Conservation (phyloP, 1,140 invertebrate species). For the Meloidogyne floridensis region DNA sequence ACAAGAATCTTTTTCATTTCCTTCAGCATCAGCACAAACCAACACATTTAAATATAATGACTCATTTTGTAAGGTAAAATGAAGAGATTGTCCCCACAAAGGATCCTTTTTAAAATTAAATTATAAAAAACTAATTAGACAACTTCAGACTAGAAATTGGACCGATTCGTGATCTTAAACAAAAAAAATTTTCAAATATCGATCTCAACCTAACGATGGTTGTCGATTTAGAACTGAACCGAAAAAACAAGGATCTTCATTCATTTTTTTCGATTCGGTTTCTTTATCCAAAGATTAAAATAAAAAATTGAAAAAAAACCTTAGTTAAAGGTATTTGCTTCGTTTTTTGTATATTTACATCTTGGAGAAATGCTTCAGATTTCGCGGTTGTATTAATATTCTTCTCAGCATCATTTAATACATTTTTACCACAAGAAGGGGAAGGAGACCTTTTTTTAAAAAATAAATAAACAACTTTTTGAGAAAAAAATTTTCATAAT, state of each 20-base stretch:
- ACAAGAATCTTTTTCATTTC: conserved; percentile 43
- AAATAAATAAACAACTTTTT: not conserved
- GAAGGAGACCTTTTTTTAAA: conserved; percentile 19
- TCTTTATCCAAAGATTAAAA: not conserved
- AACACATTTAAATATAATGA: conserved; percentile 54
- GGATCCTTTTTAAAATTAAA: conserved; percentile 45
- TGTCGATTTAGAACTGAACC: no score
- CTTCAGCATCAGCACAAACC: conserved; percentile 40
- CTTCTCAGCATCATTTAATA: not conserved
- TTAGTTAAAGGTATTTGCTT: conserved; percentile 34
- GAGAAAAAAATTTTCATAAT: not conserved
- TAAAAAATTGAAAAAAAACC: conserved; percentile 15
- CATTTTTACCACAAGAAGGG: conserved; percentile 7
- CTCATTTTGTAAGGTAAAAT: conserved; percentile 56
- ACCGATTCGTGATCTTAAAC: no score
- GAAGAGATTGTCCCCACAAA: conserved; percentile 61
- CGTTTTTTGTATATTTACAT: conserved; percentile 13
- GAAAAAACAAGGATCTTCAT: no score
- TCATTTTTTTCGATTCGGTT: no score
- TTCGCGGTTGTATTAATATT: not conserved
- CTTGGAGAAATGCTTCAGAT: not conserved
- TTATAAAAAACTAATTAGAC: not conserved
- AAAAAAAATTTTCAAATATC: no score
- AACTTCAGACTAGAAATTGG: no score
- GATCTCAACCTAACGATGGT: no score